A percentile compares a stretch with the other conserved stretches of the same genome.
Conservation (phyloP, 2,113 vertebrate genomes). For the Sturnus vulgaris region DNA sequence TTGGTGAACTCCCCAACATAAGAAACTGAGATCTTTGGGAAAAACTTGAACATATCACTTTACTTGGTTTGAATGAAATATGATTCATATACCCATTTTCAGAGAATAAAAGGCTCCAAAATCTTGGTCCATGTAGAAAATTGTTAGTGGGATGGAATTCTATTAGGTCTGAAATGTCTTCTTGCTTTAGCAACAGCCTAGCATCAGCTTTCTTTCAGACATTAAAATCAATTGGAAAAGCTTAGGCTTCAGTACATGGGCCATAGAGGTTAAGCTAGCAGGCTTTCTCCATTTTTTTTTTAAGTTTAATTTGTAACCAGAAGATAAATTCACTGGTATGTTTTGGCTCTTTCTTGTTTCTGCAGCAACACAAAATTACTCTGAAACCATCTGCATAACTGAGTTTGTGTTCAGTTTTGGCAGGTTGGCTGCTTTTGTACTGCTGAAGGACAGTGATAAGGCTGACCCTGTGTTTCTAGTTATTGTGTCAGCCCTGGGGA, state of each 20-base stretch:
- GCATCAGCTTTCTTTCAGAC: not conserved
- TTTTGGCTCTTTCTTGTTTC: not conserved
- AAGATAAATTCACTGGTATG: not conserved
- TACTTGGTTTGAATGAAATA: not conserved
- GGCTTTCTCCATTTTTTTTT: not conserved
- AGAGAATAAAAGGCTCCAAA: not conserved
- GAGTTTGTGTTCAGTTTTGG: not conserved
- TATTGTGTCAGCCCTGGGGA: not conserved
- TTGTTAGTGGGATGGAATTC: not conserved
- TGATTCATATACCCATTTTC: not conserved
- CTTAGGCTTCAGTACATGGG: not conserved
- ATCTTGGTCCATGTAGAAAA: not conserved
- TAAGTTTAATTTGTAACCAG: not conserved
- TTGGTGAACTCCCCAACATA: not conserved
- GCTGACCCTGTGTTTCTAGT: not conserved
- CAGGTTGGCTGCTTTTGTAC: not conserved
- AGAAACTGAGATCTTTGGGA: not conserved
- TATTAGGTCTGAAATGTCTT: not conserved
- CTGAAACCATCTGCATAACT: not conserved
- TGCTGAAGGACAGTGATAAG: not conserved
- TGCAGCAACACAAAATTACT: not conserved
- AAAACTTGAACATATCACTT: not conserved
- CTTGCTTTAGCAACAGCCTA: not conserved
- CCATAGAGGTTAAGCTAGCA: not conserved
- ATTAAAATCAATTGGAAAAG: not conserved